These are phyloP conservation scores for Ceyx cyanopectus DNA, from an alignment of 2,113 vertebrate species.

Conservation along the genomic window DNA sequence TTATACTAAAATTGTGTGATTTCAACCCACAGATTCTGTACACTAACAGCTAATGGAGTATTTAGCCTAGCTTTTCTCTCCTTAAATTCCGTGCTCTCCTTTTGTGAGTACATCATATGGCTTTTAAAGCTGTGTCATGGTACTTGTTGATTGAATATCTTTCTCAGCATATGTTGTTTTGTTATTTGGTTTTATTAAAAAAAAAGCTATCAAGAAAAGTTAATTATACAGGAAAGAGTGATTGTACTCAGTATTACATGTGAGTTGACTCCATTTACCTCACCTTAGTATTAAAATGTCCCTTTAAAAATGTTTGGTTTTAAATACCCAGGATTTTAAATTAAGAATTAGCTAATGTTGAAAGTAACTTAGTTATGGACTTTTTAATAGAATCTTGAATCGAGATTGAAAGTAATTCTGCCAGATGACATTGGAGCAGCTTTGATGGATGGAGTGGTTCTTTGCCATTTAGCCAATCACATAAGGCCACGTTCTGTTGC, in stretches of 20 bases:
- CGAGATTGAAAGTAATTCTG: constrained; percentile 93
- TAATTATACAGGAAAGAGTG: background rate
- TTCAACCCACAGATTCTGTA: background rate
- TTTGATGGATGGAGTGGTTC: constrained; percentile 96
- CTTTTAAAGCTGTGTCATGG: background rate
- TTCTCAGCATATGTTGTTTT: background rate
- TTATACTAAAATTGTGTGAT: background rate
- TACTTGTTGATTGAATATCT: background rate
- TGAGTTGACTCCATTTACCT: background rate
- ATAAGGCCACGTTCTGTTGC: constrained; percentile 96
- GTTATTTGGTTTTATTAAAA: background rate
- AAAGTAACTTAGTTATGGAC: background rate
- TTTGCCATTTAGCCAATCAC: constrained; percentile 98
- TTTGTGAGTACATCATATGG: fast-evolving
- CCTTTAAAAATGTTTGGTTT: background rate
- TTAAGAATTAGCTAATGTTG: background rate
- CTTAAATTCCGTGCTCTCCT: background rate
- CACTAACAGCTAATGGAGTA: background rate
- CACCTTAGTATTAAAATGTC: background rate
- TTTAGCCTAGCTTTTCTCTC: background rate
- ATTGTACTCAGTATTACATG: background rate
- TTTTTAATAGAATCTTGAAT: constrained; percentile 90
- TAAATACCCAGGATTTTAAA: background rate
- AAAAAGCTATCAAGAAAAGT: background rate
- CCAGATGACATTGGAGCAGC: constrained; percentile 96